Base-by-base conservation (phyloP, 2,888 invertebrate genomes). In the Alcis repandata region DNA sequence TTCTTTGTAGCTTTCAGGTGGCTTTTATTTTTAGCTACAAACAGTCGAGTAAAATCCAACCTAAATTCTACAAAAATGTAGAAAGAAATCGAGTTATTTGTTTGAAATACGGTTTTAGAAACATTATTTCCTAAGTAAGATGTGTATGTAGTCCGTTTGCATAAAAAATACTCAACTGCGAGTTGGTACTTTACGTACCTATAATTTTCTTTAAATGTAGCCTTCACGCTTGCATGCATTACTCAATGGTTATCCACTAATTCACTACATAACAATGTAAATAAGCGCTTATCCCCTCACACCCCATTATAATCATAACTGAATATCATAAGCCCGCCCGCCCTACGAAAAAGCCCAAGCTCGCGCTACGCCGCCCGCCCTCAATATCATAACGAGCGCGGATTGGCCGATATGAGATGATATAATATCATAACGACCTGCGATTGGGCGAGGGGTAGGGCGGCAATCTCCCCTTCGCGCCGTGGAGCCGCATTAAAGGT, bases 371-470 rank as follows among this genome's bases (percentile, higher is more conserved):
- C 84, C 86, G 88, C 87, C 91, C 93, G 92, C 92, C 92, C 88
- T 89, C 90, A 93, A 94, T 94, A 89, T 93, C 93, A 93, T 93
- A 92, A 91, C 92, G 88, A 82, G 82, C 87, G 73, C 85, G 91
- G 86, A 95, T 95, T 93, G 93, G 94, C 82, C 82, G 88, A 89
- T 87, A 91, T 90, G 87, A 88, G 79, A 83, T 93, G 93, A 94
- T 95, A 95, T 95, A 94, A 95, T 95, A 95, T 94, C 94, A 95
- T 95, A 95, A 93, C 94, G 91, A 75, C 78, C 81, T 80, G 85
- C 90, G 89, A 94, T 94, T 94, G 94, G 94, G 77, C 85, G 90
- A 89, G 84, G 83, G 82, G 82, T 67, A 81, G 77, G 85, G 79
- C 79, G 72, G 73, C 73, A 82, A 80, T 76, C 83, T 82, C 84